Evolutionary conservation across 1,140 invertebrate genomes (phyloP).

Genomic region (Drosophila micromelanica): DNA sequence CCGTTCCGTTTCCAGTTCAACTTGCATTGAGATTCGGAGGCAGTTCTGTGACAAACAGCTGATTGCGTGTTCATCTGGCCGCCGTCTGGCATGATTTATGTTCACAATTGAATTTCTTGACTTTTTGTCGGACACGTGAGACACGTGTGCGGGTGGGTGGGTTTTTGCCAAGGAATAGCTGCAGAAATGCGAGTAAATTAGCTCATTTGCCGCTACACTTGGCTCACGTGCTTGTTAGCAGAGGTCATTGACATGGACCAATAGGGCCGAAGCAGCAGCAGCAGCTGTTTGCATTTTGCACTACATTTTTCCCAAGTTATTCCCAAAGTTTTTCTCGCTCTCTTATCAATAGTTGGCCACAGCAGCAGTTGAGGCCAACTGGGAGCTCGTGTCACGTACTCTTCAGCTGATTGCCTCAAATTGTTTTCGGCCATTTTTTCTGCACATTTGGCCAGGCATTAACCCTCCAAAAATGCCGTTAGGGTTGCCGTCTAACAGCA

Average conservation of each 20-base stretch:
- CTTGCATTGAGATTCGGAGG: conserved; percentile 19
- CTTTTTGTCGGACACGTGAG: conserved; percentile 39
- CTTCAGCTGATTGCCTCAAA: conserved; percentile 72
- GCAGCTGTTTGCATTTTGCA: conserved; percentile 76
- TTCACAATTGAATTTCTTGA: conserved; percentile 78
- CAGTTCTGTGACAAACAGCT: conserved; percentile 71
- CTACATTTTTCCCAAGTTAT: conserved; percentile 26
- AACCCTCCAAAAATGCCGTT: conserved; percentile 39
- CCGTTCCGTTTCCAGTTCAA: conserved; percentile 9
- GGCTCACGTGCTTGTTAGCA: conserved; percentile 76
- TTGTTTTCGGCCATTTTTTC: conserved; percentile 77
- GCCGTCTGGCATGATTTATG: conserved; percentile 71
- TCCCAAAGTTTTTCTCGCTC: not conserved
- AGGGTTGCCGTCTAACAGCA: conserved; percentile 54
- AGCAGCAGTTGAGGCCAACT: conserved; percentile 6
- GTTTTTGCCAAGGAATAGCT: conserved; percentile 30
- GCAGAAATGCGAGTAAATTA: conserved; percentile 59
- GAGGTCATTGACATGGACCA: conserved; percentile 66
- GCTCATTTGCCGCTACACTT: conserved; percentile 78
- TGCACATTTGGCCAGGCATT: conserved; percentile 69
- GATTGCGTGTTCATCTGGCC: conserved; percentile 69
- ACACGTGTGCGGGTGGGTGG: conserved; percentile 53
- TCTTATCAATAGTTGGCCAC: conserved; percentile 47
- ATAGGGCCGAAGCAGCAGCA: conserved; percentile 31
- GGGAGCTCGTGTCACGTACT: conserved; percentile 68